Percentiles rank a stretch among this genome's conserved stretches.
Conservation (phyloP, 2,113 vertebrate species). For the Nerophis lumbriciformis region DNA sequence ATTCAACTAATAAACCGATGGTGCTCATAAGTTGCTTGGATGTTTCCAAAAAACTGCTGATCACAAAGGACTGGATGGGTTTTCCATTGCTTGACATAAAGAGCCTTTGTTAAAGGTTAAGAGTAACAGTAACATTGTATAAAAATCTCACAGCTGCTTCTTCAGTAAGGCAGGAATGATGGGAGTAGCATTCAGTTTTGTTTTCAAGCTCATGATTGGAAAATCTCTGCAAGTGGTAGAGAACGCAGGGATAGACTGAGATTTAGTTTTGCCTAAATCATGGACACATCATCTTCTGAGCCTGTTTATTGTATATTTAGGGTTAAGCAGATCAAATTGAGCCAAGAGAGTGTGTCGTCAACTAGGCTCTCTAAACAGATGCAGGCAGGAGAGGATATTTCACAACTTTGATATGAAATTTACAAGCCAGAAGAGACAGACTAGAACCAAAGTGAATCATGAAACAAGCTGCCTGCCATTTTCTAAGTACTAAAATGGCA, state of each 20-base stretch:
- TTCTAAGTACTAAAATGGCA: slow-evolving; percentile 21
- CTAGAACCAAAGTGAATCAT: slow-evolving; percentile 10
- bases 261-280: slow-evolving; percentile 3
- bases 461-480: slow-evolving; percentile 1
- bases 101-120: too few relatives aligned
- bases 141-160: too few relatives aligned
- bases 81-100: too few relatives aligned
- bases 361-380: slow-evolving; percentile 1
- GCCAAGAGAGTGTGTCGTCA: slow-evolving; percentile 1
- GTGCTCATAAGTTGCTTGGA: too few relatives aligned
- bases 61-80: too few relatives aligned
- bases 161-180: too few relatives aligned
- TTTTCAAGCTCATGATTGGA: too few relatives aligned
- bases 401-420: slow-evolving; percentile 6
- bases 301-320: slow-evolving; percentile 7
- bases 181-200: too few relatives aligned
- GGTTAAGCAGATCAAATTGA: slow-evolving; percentile 2
- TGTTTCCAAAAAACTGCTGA: too few relatives aligned
- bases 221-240: too few relatives aligned
- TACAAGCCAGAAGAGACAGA: slow-evolving; percentile 1
- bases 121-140: too few relatives aligned
- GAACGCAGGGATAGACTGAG: neutral
- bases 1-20: too few relatives aligned
- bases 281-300: slow-evolving; percentile 3
- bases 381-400: neutral